Evolutionary conservation across 37 sponge, comb jelly and placozoan species (phyloP).

Genomic region (Geodia barretti): DNA sequence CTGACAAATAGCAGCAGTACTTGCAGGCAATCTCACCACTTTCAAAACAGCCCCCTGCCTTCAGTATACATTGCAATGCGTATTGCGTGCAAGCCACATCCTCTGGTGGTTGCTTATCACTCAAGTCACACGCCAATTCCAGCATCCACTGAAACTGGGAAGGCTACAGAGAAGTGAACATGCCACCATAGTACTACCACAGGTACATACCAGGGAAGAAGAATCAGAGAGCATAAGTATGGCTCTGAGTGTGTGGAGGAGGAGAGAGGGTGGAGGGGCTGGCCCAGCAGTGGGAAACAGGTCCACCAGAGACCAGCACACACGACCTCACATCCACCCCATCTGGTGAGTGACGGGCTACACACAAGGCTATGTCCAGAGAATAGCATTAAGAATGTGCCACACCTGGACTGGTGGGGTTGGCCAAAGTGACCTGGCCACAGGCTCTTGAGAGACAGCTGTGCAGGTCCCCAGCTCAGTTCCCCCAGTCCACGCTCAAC

Average conservation of each 20-base stretch:
- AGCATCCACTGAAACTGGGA: conserved; percentile 82
- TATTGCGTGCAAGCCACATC: conserved; percentile 28
- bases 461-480: conserved; percentile 27
- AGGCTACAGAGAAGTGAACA: conserved; percentile 3
- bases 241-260: conserved; percentile 26
- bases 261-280: conserved; percentile 46
- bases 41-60: conserved; percentile 63
- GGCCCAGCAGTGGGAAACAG: conserved; percentile 44
- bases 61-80: conserved; percentile 46
- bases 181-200: neutral
- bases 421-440: no score
- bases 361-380: neutral
- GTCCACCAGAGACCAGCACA: conserved; percentile 49
- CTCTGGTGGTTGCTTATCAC: conserved; percentile 39
- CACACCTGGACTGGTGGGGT: no score
- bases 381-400: no score
- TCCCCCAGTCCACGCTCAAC: conserved; percentile 38
- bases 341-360: conserved; percentile 1
- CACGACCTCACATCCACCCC: conserved; percentile 57
- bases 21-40: conserved; percentile 25
- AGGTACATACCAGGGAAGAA: conserved; percentile 28
- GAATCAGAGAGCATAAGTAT: conserved; percentile 54
- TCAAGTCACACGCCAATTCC: conserved; percentile 35
- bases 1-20: neutral
- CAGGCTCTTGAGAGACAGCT: conserved; percentile 56